These are phyloP conservation scores for Neoaliturus tenellus DNA, from an alignment of 2,888 invertebrate genomes.

Conservation along the genomic window DNA sequence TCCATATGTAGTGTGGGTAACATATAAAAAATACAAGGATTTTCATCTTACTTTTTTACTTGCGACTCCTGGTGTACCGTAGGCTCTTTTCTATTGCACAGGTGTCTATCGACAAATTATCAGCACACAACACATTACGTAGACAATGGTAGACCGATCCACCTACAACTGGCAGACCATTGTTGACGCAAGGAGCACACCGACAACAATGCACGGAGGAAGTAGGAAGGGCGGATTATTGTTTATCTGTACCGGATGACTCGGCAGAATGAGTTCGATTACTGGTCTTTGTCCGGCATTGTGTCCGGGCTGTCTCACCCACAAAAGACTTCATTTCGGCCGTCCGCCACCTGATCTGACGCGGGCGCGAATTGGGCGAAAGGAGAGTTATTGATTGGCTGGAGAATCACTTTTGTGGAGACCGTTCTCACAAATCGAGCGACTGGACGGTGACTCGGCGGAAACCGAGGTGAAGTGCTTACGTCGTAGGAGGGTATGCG, in stretches of 20 bases:
- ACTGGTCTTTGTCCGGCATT: conserved; percentile 44
- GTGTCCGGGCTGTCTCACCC: conserved; percentile 14
- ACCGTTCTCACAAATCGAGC: no score
- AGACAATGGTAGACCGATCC: not conserved
- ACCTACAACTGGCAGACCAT: not conserved
- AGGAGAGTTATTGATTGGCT: not conserved
- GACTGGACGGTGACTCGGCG: no score
- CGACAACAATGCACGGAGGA: not conserved
- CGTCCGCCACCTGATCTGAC: conserved; percentile 40
- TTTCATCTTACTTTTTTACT: no score
- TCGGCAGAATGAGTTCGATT: conserved; percentile 52
- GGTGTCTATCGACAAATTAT: no score
- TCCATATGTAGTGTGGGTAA: no score
- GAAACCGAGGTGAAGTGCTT: no score
- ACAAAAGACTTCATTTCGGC: conserved; percentile 52
- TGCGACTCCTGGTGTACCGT: no score
- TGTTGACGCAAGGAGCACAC: conserved; percentile 6
- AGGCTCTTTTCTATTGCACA: no score
- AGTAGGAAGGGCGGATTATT: conserved; percentile 50
- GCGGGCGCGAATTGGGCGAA: conserved; percentile 38
- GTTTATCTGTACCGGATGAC: conserved; percentile 52
- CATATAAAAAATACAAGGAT: no score
- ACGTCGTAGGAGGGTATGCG: no score
- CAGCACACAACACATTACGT: no score
- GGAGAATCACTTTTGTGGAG: no score